These are phyloP conservation scores for Hirtodrosophila histrioides DNA, from an alignment of 2,888 invertebrate genomes.

Conservation along the genomic window DNA sequence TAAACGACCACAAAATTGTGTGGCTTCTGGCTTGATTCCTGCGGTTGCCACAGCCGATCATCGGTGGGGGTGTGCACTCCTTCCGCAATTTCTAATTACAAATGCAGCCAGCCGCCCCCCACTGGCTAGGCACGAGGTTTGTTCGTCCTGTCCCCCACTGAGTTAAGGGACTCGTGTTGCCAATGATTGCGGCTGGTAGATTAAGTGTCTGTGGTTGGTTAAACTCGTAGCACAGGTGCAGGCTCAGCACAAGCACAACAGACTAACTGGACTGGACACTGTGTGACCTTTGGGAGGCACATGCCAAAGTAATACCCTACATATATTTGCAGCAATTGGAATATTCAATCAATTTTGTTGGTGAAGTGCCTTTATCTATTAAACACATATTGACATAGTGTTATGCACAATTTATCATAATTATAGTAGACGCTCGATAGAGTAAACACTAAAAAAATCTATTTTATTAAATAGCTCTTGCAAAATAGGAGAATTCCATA, in stretches of 20 bases:
- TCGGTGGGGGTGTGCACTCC: conserved; percentile 4
- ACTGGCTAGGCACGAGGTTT: conserved; percentile 31
- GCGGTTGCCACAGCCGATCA: conserved; percentile 11
- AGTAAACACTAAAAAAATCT: no score
- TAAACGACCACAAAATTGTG: conserved; percentile 60
- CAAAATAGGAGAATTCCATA: no score
- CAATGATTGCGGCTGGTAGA: conserved; percentile 59
- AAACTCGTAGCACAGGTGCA: conserved; percentile 30
- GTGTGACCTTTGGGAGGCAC: background rate
- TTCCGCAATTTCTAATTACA: conserved; percentile 42
- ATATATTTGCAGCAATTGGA: no score
- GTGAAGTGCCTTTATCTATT: no score
- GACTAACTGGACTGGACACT: background rate
- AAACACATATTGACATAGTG: no score
- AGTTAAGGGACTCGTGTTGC: conserved; percentile 54
- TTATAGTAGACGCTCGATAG: no score
- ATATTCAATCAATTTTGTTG: no score
- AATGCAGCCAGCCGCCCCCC: conserved; percentile 40
- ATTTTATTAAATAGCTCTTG: no score
- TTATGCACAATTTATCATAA: no score
- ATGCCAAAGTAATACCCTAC: no score
- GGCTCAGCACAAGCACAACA: background rate
- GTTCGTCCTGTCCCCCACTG: conserved; percentile 13
- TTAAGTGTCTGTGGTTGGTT: conserved; percentile 64
- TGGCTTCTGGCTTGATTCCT: conserved; percentile 61